Conservation (phyloP, 1,140 invertebrate genomes). For the Thalassaphorura encarpata region DNA sequence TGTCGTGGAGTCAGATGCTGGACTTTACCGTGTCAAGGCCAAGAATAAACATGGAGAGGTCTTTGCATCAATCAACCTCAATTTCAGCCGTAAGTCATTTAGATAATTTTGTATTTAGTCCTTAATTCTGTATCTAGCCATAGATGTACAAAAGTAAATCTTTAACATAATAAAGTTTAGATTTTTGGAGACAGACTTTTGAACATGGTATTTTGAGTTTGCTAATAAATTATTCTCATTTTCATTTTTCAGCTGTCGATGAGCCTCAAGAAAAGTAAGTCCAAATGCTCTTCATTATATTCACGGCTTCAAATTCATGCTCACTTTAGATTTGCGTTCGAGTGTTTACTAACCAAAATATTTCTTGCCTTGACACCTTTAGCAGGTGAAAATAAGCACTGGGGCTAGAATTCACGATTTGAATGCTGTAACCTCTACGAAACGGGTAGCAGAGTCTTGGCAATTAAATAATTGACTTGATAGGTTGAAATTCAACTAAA, state of each 20-base stretch:
- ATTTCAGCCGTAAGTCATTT: conserved; percentile 89
- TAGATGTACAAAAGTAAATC: neutral
- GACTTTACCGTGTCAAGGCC: conserved; percentile 94
- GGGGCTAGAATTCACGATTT: too few species aligned
- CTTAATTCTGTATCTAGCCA: neutral
- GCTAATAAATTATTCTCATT: neutral
- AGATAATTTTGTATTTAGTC: neutral
- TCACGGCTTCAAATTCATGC: neutral
- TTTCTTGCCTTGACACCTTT: too few species aligned
- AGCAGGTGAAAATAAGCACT: too few species aligned
- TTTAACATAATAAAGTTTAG: neutral
- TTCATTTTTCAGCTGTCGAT: conserved; percentile 58
- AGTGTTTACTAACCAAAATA: too few species aligned
- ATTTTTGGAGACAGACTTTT: too few species aligned
- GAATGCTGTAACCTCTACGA: too few species aligned
- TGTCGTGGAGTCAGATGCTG: conserved; percentile 90
- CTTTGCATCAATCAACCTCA: conserved; percentile 94
- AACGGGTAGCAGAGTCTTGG: too few species aligned
- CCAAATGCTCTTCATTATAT: neutral
- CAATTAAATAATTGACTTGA: too few species aligned
- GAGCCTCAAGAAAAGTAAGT: conserved; percentile 73
- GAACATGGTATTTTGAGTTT: neutral
- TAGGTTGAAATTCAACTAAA: too few species aligned
- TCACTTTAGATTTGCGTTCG: neutral
- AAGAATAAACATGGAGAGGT: conserved; percentile 97